phyloP scores from a whole-genome alignment of 1,140 invertebrate species.

The Euura lappo region DNA sequence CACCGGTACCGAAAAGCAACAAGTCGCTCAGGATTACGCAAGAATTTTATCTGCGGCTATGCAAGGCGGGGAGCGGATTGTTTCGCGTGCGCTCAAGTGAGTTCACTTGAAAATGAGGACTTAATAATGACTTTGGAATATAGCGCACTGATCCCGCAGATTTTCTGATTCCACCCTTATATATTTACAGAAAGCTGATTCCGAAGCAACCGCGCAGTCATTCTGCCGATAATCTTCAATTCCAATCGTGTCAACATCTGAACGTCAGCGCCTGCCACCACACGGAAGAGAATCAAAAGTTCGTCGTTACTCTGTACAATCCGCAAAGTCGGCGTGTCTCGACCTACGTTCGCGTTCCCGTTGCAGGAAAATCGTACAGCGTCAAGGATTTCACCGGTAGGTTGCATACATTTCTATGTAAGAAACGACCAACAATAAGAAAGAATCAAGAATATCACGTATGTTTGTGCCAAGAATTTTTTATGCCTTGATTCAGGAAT shows the following conservation, averaged over 20 bases:
- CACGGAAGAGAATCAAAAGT: slow-evolving; percentile 69
- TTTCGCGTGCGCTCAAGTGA: slow-evolving; percentile 45
- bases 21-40: slow-evolving; percentile 88
- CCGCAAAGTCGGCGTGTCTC: slow-evolving; percentile 72
- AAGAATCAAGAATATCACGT: not conserved
- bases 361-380: slow-evolving; percentile 64
- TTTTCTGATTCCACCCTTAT: too few relatives aligned
- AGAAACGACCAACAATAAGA: slow-evolving; percentile 14
- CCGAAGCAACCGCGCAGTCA: not conserved
- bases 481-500: too few relatives aligned
- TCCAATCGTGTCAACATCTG: slow-evolving; percentile 68
- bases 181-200: not conserved
- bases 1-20: slow-evolving; percentile 91
- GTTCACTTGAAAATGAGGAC: too few relatives aligned
- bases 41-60: slow-evolving; percentile 68
- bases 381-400: slow-evolving; percentile 69
- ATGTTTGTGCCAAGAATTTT: too few relatives aligned
- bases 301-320: slow-evolving; percentile 82
- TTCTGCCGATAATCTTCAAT: slow-evolving; percentile 35
- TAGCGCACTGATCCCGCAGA: too few relatives aligned
- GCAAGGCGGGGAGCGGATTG: slow-evolving; percentile 59
- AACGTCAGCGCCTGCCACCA: slow-evolving; percentile 71
- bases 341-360: slow-evolving; percentile 75
- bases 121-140: slow-evolving; percentile 18
- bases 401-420: slow-evolving; percentile 3